Base-by-base conservation (phyloP, 2,113 vertebrate species). In the Pachyramphus minor region DNA sequence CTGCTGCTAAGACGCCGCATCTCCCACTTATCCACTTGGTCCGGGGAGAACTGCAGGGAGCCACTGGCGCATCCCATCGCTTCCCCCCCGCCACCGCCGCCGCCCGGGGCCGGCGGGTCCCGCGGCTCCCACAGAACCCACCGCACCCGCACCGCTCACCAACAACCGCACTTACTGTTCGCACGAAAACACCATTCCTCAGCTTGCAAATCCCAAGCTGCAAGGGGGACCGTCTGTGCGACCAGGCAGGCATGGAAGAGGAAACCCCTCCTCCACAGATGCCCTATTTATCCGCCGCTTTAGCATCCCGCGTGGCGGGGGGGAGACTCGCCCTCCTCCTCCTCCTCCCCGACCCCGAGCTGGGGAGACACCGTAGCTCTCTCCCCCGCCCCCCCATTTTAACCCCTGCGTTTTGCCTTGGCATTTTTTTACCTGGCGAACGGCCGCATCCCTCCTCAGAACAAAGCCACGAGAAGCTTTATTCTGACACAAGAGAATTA, bases 171-270 rank as follows among this genome's bases (percentile, higher is more conserved):
- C 98, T 98, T 97, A 98, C 98, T 96, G 97, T 98, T 93, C 62
- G 92, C 93, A 94, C 89, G 97, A 92, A 89, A 97, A 97, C 96
- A 98, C 87, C 98, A 98, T 98, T 97, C 98, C 98, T 97, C 91
- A 73, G 87, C 94, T 69, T 96, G 95, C 55, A 75, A 60, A 78
- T 86, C 69, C 90, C 94, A 82, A 89, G 90, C 96, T 95, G 95
- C 93, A 6, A 52, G 93, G 76, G 90, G 35, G 49, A 95, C 74
- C 30, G 84, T 44, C 97, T 80, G 95, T 83, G 89, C 84, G 71
- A 93, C 86, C 93, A 53, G 72, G 91, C 87, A 72, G 95, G 89
- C 77, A 50, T 85, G 96, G 83, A 89, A 63, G 67, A 93, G 94
- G 93, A 96, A 87, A 97, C 97, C 98, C 98, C 98, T 98, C 98